These are phyloP conservation scores for Acanthoscelides obtectus DNA, from an alignment of 2,888 invertebrate species.

Conservation along the genomic window DNA sequence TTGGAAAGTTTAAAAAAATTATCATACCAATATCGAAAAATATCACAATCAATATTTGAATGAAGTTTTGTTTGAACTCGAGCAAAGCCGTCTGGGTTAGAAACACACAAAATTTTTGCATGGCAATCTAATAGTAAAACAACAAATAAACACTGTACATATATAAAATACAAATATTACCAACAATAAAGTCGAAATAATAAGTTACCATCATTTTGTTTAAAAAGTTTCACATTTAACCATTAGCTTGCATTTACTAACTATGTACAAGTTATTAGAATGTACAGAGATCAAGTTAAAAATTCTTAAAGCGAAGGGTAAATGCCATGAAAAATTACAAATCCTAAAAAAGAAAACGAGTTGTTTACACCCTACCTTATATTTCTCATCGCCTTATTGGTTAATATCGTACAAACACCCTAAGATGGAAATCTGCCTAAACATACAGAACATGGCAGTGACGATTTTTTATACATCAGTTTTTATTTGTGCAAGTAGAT, in stretches of 20 bases:
- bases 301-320: slow-evolving; percentile 22
- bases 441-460: slow-evolving; percentile 43
- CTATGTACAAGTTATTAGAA: slow-evolving; percentile 28
- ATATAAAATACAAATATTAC: slow-evolving; percentile 29
- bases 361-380: slow-evolving; percentile 1
- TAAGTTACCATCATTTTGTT: slow-evolving; percentile 23
- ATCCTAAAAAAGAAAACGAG: slow-evolving; percentile 20
- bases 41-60: too few relatives aligned
- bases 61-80: not conserved
- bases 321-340: slow-evolving; percentile 26
- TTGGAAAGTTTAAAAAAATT: too few relatives aligned
- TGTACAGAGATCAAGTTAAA: slow-evolving; percentile 27
- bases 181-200: slow-evolving; percentile 30
- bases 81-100: not conserved
- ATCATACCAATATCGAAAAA: too few relatives aligned
- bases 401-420: slow-evolving; percentile 8
- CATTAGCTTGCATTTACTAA: slow-evolving; percentile 21
- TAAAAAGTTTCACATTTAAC: slow-evolving; percentile 24
- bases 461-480: slow-evolving; percentile 35
- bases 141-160: slow-evolving; percentile 30
- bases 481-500: slow-evolving; percentile 37
- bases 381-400: not conserved
- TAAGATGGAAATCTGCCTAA: slow-evolving; percentile 43
- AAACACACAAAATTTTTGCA: slow-evolving; percentile 26
- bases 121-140: slow-evolving; percentile 29